These are phyloP conservation scores for Chroicocephalus ridibundus DNA, from an alignment of 2,113 vertebrate genomes.

Conservation along the genomic window DNA sequence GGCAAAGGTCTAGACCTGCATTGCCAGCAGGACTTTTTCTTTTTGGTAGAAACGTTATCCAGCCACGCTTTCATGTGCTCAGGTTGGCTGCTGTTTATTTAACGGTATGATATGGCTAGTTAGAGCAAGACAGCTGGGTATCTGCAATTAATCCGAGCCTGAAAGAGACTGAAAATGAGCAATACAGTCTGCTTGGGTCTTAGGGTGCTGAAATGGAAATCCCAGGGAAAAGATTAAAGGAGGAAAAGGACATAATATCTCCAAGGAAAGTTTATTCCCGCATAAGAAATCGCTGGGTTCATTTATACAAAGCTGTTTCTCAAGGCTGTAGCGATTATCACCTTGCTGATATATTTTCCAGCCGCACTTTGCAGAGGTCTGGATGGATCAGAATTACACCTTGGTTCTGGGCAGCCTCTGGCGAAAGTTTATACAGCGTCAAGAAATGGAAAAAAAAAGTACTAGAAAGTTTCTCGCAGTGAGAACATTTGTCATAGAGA, in stretches of 20 bases:
- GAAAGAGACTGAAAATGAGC: neutral
- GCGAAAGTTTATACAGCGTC: constrained; percentile 38
- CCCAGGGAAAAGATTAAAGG: constrained; percentile 21
- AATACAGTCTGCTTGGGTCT: neutral
- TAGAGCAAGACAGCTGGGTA: neutral
- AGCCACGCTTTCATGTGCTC: neutral
- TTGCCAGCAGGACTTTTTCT: neutral
- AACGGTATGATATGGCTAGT: neutral
- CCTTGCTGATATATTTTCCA: constrained; percentile 53
- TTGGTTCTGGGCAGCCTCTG: constrained; percentile 46
- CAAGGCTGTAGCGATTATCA: constrained; percentile 2
- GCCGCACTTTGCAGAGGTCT: neutral
- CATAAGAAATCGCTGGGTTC: constrained; percentile 9
- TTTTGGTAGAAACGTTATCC: neutral
- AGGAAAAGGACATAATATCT: neutral
- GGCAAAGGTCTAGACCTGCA: neutral
- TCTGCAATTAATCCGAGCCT: neutral
- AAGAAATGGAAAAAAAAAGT: constrained; percentile 42
- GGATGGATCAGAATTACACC: constrained; percentile 46
- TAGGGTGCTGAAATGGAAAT: neutral
- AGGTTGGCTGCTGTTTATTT: neutral
- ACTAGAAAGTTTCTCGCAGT: constrained; percentile 63
- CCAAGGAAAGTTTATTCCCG: constrained; percentile 2
- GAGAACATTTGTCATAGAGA: constrained; percentile 66
- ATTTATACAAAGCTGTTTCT: constrained; percentile 46